Evolutionary conservation across 1,140 invertebrate species (phyloP).

Genomic region (Ectropis grisescens): DNA sequence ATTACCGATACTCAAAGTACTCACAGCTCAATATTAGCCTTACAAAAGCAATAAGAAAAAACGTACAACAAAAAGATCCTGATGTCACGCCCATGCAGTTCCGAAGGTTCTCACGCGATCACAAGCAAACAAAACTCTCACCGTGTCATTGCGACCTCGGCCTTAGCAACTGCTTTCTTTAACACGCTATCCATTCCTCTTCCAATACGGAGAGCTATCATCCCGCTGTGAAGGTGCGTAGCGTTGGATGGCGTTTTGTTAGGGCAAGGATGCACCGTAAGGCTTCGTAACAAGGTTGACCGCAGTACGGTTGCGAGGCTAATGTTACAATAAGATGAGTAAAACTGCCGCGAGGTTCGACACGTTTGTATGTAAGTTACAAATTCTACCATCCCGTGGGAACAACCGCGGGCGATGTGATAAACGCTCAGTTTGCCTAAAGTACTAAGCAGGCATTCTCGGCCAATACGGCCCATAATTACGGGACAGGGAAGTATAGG

Average conservation of each 20-base stretch:
- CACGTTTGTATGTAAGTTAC: conserved; percentile 45
- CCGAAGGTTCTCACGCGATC: conserved; percentile 51
- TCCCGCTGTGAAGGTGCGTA: too few species aligned
- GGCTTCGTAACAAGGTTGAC: conserved; percentile 34
- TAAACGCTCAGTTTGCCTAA: conserved; percentile 55
- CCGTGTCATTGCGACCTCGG: conserved; percentile 32
- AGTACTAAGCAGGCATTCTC: conserved; percentile 31
- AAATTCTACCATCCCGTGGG: conserved; percentile 52
- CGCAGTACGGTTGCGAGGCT: conserved; percentile 31
- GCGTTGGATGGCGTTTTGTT: too few species aligned
- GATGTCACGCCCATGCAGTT: conserved; percentile 61
- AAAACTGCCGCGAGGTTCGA: conserved; percentile 42
- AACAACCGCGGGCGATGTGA: conserved; percentile 45
- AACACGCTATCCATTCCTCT: conserved; percentile 20
- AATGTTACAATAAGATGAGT: conserved; percentile 36
- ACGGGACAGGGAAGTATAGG: conserved; percentile 31
- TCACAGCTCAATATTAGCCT: conserved; percentile 24
- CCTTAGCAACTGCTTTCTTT: conserved; percentile 24
- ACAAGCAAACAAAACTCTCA: conserved; percentile 46
- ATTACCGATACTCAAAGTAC: conserved; percentile 33
- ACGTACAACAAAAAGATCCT: conserved; percentile 41
- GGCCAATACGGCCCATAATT: conserved; percentile 40
- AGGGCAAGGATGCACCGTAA: conserved; percentile 25
- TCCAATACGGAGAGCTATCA: background rate
- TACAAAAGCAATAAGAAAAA: conserved; percentile 31